Evolutionary conservation across 2,113 vertebrate genomes (phyloP).

Genomic region (Oceanites oceanicus): DNA sequence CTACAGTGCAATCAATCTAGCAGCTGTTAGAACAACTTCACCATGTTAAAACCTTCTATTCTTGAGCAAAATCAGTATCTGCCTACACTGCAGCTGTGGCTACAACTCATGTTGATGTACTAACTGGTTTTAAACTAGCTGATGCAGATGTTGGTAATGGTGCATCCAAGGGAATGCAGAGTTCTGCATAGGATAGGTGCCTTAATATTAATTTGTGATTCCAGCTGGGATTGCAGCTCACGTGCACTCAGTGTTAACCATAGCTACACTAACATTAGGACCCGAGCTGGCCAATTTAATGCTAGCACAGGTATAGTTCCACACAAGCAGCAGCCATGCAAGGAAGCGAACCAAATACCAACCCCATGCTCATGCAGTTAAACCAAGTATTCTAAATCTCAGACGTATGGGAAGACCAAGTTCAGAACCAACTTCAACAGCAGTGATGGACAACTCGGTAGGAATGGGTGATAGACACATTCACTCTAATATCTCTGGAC

Average conservation of each 20-base stretch:
- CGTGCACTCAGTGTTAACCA: neutral
- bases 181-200: neutral
- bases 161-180: neutral
- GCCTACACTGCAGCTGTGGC: neutral
- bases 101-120: neutral
- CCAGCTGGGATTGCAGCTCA: neutral
- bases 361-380: neutral
- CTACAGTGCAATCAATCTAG: neutral
- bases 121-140: neutral
- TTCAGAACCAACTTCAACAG: neutral
- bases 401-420: neutral
- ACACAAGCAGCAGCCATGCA: neutral
- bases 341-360: neutral
- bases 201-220: neutral
- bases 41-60: neutral
- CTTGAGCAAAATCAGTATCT: neutral
- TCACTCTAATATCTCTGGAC: neutral
- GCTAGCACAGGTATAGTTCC: neutral
- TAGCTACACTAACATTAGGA: neutral
- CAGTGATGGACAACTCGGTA: neutral
- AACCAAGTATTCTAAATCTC: neutral
- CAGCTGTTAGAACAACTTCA: neutral
- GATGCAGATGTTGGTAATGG: neutral
- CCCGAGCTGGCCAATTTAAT: neutral
- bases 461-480: neutral